Evolutionary conservation across 2,797 vertebrate genomes (phyloP).

Genomic region (Taeniopygia guttata): DNA sequence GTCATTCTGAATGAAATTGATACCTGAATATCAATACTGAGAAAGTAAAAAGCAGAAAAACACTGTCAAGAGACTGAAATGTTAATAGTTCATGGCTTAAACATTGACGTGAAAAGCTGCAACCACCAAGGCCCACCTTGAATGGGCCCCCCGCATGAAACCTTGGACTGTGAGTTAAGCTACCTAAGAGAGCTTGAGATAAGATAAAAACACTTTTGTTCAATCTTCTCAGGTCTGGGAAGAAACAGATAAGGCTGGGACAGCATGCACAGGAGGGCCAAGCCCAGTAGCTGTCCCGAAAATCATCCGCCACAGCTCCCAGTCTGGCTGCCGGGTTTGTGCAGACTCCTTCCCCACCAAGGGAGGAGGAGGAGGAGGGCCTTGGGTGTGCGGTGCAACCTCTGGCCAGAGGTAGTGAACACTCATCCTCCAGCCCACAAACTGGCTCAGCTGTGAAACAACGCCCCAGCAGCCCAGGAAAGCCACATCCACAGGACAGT

Average conservation of each 20-base stretch:
- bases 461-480: background rate
- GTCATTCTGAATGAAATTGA: background rate
- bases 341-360: background rate
- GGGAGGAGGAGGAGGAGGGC: background rate
- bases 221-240: background rate
- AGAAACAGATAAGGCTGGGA: background rate
- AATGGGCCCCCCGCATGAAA: background rate
- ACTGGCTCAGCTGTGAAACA: background rate
- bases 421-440: background rate
- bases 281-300: background rate
- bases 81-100: background rate
- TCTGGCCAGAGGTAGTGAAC: background rate
- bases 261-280: background rate
- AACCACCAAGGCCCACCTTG: background rate
- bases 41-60: background rate
- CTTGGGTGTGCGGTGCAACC: background rate
- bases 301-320: background rate
- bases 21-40: background rate
- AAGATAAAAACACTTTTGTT: background rate
- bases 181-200: fast-evolving
- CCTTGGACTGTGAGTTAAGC: background rate
- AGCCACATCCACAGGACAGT: background rate
- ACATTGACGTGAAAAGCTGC: background rate
- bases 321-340: background rate
- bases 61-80: background rate